These are phyloP conservation scores for Cebus imitator DNA, from an alignment of 2,113 vertebrate species.

Conservation along the genomic window DNA sequence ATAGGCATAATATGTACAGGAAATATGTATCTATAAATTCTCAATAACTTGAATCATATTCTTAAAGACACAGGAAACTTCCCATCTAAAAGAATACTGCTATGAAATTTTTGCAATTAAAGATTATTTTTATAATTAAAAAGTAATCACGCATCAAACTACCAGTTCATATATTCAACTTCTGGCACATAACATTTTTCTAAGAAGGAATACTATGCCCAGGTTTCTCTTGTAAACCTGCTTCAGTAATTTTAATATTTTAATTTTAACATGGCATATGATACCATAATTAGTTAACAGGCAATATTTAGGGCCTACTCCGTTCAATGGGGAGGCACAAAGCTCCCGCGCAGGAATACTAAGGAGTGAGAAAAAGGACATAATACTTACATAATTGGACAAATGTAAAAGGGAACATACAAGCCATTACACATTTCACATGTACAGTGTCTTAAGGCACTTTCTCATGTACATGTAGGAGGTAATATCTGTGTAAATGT, in stretches of 20 bases:
- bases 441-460: neutral
- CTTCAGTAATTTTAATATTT: neutral
- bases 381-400: neutral
- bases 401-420: neutral
- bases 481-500: neutral
- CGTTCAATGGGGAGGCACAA: neutral
- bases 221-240: neutral
- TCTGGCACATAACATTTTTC: neutral
- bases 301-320: neutral
- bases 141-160: neutral
- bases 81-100: neutral
- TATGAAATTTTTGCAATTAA: slow-evolving; percentile 12
- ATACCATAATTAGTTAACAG: neutral
- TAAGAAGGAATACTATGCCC: neutral
- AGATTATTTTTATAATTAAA: slow-evolving; percentile 36
- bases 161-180: neutral
- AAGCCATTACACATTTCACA: neutral
- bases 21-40: neutral
- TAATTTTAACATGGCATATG: too few relatives aligned
- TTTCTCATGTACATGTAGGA: neutral
- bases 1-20: neutral
- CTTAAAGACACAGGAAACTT: neutral
- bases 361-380: neutral
- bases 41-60: neutral
- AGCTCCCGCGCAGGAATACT: neutral